A percentile compares a stretch with the other conserved stretches of the same genome.
These are phyloP conservation scores for Pygmarrhopalites habei DNA, from an alignment of 1,140 invertebrate species.

Conservation along the genomic window DNA sequence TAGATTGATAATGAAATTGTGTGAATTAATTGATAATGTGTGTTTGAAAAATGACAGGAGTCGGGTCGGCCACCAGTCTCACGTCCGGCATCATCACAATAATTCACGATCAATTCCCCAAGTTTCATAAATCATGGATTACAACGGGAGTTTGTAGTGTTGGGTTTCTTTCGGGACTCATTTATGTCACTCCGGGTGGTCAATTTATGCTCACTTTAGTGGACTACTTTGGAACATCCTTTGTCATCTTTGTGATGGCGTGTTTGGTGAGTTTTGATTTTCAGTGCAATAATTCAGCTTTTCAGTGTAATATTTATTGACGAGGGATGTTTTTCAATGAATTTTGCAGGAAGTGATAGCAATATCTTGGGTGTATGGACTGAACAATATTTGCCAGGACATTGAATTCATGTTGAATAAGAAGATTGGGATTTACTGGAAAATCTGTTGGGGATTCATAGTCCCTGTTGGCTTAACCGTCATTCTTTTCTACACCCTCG, in stretches of 20 bases:
- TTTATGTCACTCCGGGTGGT: constrained; percentile 75
- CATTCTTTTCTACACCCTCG: constrained; percentile 58
- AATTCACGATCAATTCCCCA: constrained; percentile 62
- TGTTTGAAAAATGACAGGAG: no score
- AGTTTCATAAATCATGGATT: constrained; percentile 55
- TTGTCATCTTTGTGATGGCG: constrained; percentile 66
- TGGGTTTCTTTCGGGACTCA: constrained; percentile 61
- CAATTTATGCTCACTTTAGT: constrained; percentile 75
- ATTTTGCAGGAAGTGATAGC: constrained; percentile 53
- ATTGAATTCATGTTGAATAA: constrained; percentile 69
- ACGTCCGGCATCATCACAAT: constrained; percentile 59
- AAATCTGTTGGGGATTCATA: constrained; percentile 58
- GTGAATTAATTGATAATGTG: no score
- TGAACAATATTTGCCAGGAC: constrained; percentile 64
- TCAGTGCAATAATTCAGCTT: no score
- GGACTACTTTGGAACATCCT: constrained; percentile 74
- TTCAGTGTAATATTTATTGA: no score
- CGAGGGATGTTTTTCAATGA: not conserved
- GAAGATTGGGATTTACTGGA: constrained; percentile 62
- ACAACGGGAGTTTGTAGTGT: constrained; percentile 50
- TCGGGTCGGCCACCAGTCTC: constrained; percentile 47
- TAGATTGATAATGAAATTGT: not conserved
- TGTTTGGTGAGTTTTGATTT: constrained; percentile 47
- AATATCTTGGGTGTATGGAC: constrained; percentile 46
- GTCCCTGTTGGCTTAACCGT: constrained; percentile 55